These are phyloP conservation scores for Spodoptera exigua DNA, from an alignment of 2,888 invertebrate genomes.

Conservation along the genomic window DNA sequence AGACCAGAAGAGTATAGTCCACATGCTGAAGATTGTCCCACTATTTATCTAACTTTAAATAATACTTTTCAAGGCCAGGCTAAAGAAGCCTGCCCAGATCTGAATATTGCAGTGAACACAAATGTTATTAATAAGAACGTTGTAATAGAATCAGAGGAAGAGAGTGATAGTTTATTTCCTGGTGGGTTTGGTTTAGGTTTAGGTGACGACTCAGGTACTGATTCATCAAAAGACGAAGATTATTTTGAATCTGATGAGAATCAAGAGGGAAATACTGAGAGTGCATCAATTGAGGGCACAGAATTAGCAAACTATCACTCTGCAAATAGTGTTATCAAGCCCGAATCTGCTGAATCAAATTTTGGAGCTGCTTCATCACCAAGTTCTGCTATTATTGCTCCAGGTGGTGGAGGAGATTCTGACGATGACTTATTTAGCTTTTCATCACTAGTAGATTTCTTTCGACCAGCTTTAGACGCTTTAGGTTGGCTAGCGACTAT, in stretches of 20 bases:
- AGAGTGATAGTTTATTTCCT: slow-evolving; percentile 71
- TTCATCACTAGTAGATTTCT: slow-evolving; percentile 80
- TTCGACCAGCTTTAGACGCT: slow-evolving; percentile 85
- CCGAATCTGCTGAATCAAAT: slow-evolving; percentile 70
- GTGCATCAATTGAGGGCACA: slow-evolving; percentile 77
- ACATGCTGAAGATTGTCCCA: slow-evolving; percentile 86
- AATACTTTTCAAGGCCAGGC: slow-evolving; percentile 88
- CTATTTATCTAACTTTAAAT: slow-evolving; percentile 88
- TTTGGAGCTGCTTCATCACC: slow-evolving; percentile 71
- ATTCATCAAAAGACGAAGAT: slow-evolving; percentile 71
- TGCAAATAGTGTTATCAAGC: slow-evolving; percentile 63
- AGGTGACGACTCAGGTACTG: slow-evolving; percentile 75
- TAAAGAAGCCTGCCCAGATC: slow-evolving; percentile 91
- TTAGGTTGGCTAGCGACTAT: slow-evolving; percentile 88
- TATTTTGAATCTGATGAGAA: slow-evolving; percentile 75
- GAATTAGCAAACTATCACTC: slow-evolving; percentile 79
- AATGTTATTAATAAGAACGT: slow-evolving; percentile 90
- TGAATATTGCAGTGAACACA: slow-evolving; percentile 92
- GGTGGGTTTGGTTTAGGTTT: slow-evolving; percentile 76
- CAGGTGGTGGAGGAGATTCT: slow-evolving; percentile 72
- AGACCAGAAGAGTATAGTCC: slow-evolving; percentile 84
- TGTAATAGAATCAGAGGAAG: slow-evolving; percentile 82
- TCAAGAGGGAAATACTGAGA: slow-evolving; percentile 71
- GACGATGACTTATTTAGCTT: slow-evolving; percentile 86
- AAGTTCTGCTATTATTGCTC: slow-evolving; percentile 70